These are phyloP conservation scores for Coreius guichenoti DNA, from an alignment of 2,797 vertebrate species.

Conservation along the genomic window DNA sequence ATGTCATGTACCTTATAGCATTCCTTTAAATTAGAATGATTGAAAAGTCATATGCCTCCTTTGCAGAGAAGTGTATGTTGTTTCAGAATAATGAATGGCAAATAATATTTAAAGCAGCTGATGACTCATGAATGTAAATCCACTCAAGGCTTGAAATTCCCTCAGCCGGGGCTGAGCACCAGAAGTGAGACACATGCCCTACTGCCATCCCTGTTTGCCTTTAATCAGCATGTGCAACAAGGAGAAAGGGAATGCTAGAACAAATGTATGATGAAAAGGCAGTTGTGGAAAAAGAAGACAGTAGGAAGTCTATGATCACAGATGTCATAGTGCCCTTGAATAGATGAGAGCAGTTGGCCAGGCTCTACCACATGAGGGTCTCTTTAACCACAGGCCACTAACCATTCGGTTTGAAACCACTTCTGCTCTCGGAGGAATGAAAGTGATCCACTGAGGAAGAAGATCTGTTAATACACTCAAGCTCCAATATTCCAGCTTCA, in stretches of 20 bases:
- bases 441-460: conserved; percentile 16
- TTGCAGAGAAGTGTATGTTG: background rate
- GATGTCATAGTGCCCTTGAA: background rate
- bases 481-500: background rate
- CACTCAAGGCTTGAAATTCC: background rate
- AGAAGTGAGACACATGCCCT: background rate
- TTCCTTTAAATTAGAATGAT: background rate
- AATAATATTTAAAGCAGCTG: conserved; percentile 49
- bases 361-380: conserved; percentile 24
- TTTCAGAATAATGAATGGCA: conserved; percentile 37
- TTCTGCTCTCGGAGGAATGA: conserved; percentile 9
- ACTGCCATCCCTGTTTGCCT: conserved; percentile 30
- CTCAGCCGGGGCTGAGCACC: background rate
- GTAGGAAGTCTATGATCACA: conserved; percentile 42
- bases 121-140: conserved; percentile 54
- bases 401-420: conserved; percentile 23
- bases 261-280: conserved; percentile 63
- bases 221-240: conserved; percentile 44
- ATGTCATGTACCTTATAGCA: background rate
- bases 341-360: conserved; percentile 38
- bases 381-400: conserved; percentile 3
- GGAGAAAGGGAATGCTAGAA: conserved; percentile 64
- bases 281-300: conserved; percentile 24
- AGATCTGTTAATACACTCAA: background rate
- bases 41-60: conserved; percentile 1